Evolutionary conservation across 2,888 invertebrate genomes (phyloP).

Genomic region (Chelonus formosanus): DNA sequence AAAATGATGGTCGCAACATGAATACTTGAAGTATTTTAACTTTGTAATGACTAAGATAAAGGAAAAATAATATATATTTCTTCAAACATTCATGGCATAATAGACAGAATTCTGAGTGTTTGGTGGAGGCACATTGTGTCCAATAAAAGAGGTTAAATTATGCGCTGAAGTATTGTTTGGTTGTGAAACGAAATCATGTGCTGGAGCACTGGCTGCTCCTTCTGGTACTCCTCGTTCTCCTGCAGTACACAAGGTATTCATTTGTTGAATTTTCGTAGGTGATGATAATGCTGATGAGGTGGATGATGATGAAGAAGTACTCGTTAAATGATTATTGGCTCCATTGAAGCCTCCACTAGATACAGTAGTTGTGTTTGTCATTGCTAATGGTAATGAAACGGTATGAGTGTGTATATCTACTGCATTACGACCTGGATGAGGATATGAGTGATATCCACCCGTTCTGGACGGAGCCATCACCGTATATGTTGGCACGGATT

Average conservation of each 20-base stretch:
- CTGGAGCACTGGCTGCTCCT: slow-evolving; percentile 76
- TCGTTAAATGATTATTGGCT: slow-evolving; percentile 29
- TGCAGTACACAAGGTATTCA: slow-evolving; percentile 44
- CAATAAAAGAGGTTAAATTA: slow-evolving; percentile 52
- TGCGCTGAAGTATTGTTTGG: slow-evolving; percentile 45
- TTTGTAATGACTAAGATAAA: no score
- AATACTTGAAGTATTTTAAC: no score
- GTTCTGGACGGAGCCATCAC: slow-evolving; percentile 46
- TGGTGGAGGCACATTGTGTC: slow-evolving; percentile 54
- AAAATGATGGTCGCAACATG: background rate
- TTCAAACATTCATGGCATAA: slow-evolving; percentile 89
- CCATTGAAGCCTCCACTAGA: slow-evolving; percentile 12
- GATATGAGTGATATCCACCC: slow-evolving; percentile 32
- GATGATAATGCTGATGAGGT: slow-evolving; percentile 53
- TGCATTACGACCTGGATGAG: slow-evolving; percentile 42
- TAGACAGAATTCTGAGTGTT: slow-evolving; percentile 69
- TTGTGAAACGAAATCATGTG: slow-evolving; percentile 67
- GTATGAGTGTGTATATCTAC: slow-evolving; percentile 56
- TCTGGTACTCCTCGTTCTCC: slow-evolving; percentile 78
- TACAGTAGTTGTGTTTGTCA: slow-evolving; percentile 23
- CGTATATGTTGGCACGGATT: slow-evolving; percentile 46
- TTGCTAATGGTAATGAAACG: slow-evolving; percentile 40
- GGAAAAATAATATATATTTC: no score
- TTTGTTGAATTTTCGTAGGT: slow-evolving; percentile 57
- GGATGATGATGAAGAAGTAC: slow-evolving; percentile 44